Base-by-base conservation (phyloP, 1,140 invertebrate genomes). In the Papilio dardanus region DNA sequence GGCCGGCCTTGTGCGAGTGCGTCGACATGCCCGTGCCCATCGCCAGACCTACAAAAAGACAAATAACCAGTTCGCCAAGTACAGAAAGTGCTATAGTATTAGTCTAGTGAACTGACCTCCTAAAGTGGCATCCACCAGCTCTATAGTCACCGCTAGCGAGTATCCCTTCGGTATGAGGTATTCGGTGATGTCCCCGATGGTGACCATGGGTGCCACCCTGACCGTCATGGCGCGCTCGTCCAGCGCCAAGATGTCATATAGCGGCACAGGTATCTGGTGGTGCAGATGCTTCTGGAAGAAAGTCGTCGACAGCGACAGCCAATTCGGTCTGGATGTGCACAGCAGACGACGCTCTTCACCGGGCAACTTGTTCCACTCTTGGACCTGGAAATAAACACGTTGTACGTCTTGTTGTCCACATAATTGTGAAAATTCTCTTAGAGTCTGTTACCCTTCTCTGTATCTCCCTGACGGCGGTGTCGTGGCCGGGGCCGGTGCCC, bases 11-110 rank as follows among this genome's bases (percentile, higher is more conserved):
- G 89, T 97, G 96, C 0, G 97, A 97, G 46, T 96, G 96, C 0
- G 97, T 96, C 83, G 97, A 97, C 83, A 98, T 96, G 46, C 97
- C 97, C 3, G 96, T 96, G 40, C 97, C 97, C 94, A 97, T 96
- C 2, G 97, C 96, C 7, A 98, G 86, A 74, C 97, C 97, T 93
- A 83, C 76, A 86, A 81, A 46, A 19, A 75, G 6, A 35, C 16
- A 46, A 1, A 19, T 7, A 5, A 5, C 5, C 16, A 1, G 42
- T 46, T 46, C 19, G 42, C 35, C n/a, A n/a, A 46, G 7, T n/a
- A 46, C 42, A 6, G 5, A 1, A 46, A n/a, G n/a, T n/a, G n/a
- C 16, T 19, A 5, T n/a, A 7, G 14, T 12, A 2, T 19, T 46
- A 14, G 8, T 12, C 8, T 2, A 6, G 30, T 30, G 24, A 28